Conservation (phyloP, 1,140 invertebrate species). For the Diploscapter pachys region DNA sequence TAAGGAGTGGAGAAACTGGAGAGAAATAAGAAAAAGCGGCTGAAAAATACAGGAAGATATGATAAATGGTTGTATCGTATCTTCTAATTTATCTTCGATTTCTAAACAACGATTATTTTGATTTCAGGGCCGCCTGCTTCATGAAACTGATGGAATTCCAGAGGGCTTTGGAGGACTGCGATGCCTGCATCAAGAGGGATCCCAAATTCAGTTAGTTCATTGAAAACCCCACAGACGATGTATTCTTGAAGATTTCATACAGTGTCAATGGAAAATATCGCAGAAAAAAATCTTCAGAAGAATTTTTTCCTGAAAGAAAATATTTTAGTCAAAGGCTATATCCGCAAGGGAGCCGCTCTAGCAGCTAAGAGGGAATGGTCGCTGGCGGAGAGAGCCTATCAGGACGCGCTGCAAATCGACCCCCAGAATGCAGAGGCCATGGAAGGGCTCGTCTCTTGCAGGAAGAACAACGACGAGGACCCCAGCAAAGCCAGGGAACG, state of each 20-base stretch:
- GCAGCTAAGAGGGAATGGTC: constrained; percentile 26
- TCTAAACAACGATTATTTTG: no score
- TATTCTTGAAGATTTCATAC: constrained; percentile 11
- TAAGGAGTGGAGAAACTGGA: no score
- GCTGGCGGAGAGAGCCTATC: constrained; percentile 70
- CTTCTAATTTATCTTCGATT: no score
- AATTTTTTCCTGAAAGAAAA: no score
- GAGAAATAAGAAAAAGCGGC: no score
- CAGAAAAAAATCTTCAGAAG: no score
- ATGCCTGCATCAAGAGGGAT: constrained; percentile 87
- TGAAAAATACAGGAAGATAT: no score
- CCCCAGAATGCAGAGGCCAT: constrained; percentile 86
- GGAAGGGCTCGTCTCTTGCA: constrained; percentile 82
- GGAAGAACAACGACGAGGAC: constrained; percentile 76
- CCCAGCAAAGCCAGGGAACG: constrained; percentile 88
- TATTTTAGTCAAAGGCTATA: constrained; percentile 82
- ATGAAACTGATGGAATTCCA: constrained; percentile 92
- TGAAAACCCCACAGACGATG: neutral
- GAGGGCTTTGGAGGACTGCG: constrained; percentile 92
- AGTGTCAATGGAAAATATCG: constrained; percentile 4
- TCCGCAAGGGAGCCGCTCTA: constrained; percentile 59
- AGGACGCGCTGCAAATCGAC: constrained; percentile 90
- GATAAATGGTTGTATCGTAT: no score
- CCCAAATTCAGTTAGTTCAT: constrained; percentile 74
- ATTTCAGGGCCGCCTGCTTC: constrained; percentile 78